These are phyloP conservation scores for Serilophus lunatus DNA, from an alignment of 2,113 vertebrate species.

Conservation along the genomic window DNA sequence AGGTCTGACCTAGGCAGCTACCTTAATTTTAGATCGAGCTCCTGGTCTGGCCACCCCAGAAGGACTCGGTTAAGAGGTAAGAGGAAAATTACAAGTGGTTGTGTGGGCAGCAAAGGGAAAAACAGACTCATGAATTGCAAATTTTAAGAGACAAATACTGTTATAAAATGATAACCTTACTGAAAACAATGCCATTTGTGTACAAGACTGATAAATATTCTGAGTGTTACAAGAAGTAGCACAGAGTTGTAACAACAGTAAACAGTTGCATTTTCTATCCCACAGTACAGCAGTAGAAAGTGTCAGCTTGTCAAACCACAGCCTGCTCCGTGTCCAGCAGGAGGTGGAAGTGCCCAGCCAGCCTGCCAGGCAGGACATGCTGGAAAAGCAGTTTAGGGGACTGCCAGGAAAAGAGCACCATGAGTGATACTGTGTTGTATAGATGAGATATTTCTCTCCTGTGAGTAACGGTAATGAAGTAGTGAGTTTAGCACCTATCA, in stretches of 20 bases:
- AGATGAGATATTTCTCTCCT: not conserved
- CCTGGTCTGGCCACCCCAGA: not conserved
- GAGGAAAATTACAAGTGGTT: not conserved
- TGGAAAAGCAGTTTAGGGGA: not conserved
- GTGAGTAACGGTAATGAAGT: slow-evolving; percentile 6
- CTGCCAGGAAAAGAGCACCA: not conserved
- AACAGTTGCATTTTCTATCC: not conserved
- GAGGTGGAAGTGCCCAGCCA: not conserved
- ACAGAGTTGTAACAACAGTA: slow-evolving; percentile 26
- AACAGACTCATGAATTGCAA: not conserved
- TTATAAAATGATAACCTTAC: slow-evolving; percentile 6
- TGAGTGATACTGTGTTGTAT: not conserved
- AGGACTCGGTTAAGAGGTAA: not conserved
- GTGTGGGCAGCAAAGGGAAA: not conserved
- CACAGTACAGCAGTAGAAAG: not conserved
- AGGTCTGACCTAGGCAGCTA: not conserved
- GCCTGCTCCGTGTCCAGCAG: not conserved
- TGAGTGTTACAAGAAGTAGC: slow-evolving; percentile 42
- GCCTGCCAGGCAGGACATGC: not conserved
- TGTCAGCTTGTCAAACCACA: not conserved
- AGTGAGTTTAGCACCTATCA: slow-evolving; percentile 44
- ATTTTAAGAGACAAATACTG: not conserved
- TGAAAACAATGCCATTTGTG: not conserved
- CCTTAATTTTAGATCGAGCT: not conserved
- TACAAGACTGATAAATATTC: slow-evolving; percentile 31